Conservation (phyloP, 2,888 invertebrate species). For the Erebia palarica region DNA sequence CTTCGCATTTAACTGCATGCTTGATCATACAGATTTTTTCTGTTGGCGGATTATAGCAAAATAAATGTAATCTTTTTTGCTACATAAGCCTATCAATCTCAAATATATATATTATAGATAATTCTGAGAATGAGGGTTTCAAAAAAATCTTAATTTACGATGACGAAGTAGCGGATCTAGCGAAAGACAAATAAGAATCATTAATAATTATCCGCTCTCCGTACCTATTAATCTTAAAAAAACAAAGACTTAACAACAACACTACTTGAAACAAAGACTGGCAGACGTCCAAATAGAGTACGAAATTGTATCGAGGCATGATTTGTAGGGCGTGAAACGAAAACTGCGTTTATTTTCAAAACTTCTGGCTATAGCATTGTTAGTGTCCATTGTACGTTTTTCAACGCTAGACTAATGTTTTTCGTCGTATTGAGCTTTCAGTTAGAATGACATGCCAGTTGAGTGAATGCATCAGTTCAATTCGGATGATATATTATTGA, state of each 20-base stretch:
- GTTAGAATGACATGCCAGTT: not conserved
- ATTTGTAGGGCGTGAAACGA: constrained; percentile 24
- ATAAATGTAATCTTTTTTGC: too few species aligned
- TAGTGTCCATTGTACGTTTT: constrained; percentile 1
- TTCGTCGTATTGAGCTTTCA: constrained; percentile 13
- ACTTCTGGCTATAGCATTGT: constrained; percentile 8
- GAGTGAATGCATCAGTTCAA: not conserved
- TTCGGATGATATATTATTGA: not conserved
- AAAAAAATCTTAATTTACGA: too few species aligned
- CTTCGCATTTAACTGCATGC: too few species aligned
- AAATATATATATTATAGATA: too few species aligned
- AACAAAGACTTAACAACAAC: not conserved
- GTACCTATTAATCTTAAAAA: too few species aligned
- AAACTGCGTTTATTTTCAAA: constrained; percentile 22
- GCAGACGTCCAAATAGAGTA: not conserved
- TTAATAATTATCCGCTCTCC: too few species aligned
- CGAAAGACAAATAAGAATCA: too few species aligned
- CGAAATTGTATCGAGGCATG: not conserved
- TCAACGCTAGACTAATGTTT: not conserved
- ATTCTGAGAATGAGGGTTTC: too few species aligned
- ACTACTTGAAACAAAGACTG: not conserved
- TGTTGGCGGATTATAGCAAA: too few species aligned
- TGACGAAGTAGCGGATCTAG: too few species aligned
- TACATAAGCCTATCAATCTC: too few species aligned
- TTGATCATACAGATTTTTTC: too few species aligned